Conservation (phyloP, 2,797 vertebrate genomes). For the Hylomyscus alleni region DNA sequence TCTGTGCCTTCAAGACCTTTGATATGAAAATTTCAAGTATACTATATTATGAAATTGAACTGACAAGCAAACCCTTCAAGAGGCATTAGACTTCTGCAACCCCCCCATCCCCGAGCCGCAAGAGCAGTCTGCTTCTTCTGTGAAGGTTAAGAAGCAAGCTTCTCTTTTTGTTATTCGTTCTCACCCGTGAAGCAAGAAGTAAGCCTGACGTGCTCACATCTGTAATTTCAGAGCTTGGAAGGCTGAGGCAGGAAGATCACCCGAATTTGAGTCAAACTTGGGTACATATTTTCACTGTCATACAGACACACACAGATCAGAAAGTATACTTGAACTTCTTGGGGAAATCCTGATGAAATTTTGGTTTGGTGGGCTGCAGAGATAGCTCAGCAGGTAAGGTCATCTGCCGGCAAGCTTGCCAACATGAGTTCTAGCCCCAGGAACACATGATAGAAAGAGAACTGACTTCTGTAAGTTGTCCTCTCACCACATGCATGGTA, state of each 20-base stretch:
- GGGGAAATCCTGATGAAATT: conserved; percentile 55
- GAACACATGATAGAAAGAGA: neutral
- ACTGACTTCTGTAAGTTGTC: neutral
- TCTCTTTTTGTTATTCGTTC: neutral
- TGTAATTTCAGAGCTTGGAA: neutral
- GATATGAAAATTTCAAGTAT: conserved; percentile 23
- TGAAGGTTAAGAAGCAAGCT: conserved; percentile 6
- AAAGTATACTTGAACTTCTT: neutral
- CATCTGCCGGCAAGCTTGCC: neutral
- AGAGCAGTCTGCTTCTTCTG: neutral
- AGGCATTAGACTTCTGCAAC: neutral
- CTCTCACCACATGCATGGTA: too few relatives aligned
- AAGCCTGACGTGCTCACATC: neutral
- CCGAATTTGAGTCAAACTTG: neutral
- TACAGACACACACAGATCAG: neutral
- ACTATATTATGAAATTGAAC: neutral
- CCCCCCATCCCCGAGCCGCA: neutral
- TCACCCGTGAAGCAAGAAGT: conserved; percentile 33
- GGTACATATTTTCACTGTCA: neutral
- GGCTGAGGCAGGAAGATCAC: neutral
- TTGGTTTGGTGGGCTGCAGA: neutral
- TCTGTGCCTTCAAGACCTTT: conserved; percentile 14
- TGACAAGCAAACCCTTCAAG: neutral
- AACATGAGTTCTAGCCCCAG: neutral
- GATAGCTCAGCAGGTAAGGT: neutral